Percentiles rank a stretch among this genome's conserved stretches.
phyloP scores from a whole-genome alignment of 1,140 invertebrate species.

The Lepidurus arcticus region DNA sequence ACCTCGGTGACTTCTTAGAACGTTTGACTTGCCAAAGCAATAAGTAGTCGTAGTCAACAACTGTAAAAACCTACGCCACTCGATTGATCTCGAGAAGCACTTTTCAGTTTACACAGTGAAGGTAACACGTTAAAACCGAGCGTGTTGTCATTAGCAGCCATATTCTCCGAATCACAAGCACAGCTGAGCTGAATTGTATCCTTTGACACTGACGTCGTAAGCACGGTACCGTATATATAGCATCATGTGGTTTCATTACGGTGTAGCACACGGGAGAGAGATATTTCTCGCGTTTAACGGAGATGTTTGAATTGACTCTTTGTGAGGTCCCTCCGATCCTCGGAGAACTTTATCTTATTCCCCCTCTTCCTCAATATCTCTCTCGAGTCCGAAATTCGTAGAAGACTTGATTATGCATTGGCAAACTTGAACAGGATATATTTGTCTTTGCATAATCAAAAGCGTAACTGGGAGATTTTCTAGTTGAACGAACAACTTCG shows the following conservation, averaged over 20 bases:
- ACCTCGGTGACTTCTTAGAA: background rate
- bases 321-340: background rate
- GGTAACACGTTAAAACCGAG: too few species aligned
- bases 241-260: too few species aligned
- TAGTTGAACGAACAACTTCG: conserved; percentile 74
- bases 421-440: background rate
- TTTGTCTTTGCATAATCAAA: background rate
- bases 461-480: conserved; percentile 31
- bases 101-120: too few species aligned
- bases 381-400: background rate
- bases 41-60: background rate
- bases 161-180: too few species aligned
- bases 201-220: too few species aligned
- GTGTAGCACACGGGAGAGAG: too few species aligned
- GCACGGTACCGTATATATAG: too few species aligned
- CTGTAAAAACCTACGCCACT: background rate
- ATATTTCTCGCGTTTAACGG: too few species aligned
- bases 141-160: too few species aligned
- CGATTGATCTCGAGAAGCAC: background rate
- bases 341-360: background rate
- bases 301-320: too few species aligned
- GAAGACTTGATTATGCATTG: background rate
- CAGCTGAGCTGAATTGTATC: too few species aligned
- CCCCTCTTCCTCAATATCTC: background rate
- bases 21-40: background rate